These are phyloP conservation scores for Myrmecophaga tridactyla DNA, from an alignment of 2,113 vertebrate genomes.

Conservation along the genomic window DNA sequence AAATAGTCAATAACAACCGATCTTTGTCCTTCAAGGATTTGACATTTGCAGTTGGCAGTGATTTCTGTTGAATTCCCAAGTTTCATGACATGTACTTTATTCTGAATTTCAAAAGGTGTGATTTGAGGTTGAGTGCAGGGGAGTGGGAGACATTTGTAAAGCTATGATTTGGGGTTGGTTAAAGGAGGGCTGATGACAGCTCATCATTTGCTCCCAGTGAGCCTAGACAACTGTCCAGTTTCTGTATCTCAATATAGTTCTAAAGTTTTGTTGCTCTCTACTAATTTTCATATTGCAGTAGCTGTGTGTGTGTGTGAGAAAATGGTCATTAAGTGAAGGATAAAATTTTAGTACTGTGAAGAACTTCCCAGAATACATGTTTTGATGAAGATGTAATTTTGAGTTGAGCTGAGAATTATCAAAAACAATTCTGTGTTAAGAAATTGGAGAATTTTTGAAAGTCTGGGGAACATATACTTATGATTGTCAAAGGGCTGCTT, in stretches of 20 bases:
- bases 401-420: neutral
- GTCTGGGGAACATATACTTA: neutral
- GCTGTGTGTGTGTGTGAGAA: neutral
- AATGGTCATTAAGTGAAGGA: neutral
- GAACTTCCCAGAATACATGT: neutral
- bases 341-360: neutral
- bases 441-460: constrained; percentile 30
- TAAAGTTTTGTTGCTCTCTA: neutral
- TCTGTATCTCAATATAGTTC: neutral
- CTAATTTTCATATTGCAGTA: neutral
- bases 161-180: neutral
- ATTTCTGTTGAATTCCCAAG: constrained; percentile 9
- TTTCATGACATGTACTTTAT: neutral
- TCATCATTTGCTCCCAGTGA: neutral
- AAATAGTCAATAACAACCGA: neutral
- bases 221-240: neutral
- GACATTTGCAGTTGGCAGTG: neutral
- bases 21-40: constrained; percentile 34
- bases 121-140: neutral
- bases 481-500: neutral
- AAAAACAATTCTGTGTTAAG: neutral
- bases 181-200: neutral
- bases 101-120: neutral
- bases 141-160: neutral
- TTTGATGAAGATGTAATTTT: constrained; percentile 6